Evolutionary conservation across 2,113 vertebrate species (phyloP), one percentile per base, ranked within the genome.

Genomic region (Donacobius atricapilla): DNA sequence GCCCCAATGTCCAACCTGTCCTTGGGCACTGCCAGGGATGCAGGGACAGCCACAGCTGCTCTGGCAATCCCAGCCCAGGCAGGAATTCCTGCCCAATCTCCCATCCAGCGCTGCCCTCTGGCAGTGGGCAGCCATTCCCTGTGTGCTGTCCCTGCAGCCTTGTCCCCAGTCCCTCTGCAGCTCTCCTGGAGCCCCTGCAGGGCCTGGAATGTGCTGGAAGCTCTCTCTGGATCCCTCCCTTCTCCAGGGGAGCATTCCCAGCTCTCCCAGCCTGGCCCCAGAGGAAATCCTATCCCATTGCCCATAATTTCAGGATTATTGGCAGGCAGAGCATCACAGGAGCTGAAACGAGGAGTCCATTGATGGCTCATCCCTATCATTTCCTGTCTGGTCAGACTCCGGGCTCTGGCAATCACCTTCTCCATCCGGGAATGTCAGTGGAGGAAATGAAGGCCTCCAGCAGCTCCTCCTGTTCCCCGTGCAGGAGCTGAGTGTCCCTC

Each of bases 201-300:
- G 53, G 21, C 17, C 63, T 69, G 54, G 0, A 0, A 60, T 1
- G n/a, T 1, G 13, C 64, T 69, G 4, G 0, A 1, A 79, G 14
- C 1, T 72, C 11, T 57, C 31, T 22, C 22, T 72, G 58, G 15
- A 42, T 0, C 50, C 21, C 57, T 50, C 25, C 1, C 24, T 0
- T 33, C 37, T 66, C 8, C 68, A 65, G 37, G 21, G 56, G 33
- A 15, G 23, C n/a, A 31, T 1, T 0, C 51, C 33, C 77, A 66
- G 33, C 51, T 66, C 33, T 73, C 33, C 33, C 87, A 75, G 19
- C 4, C 24, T 82, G 69, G 7, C 53, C 53, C 16, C 17, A 13
- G 1, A 53, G 61, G 47, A 54, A 68, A 40, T 75, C n/a, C 6
- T 5, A 10, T 54, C 70, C 11, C 22, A 5, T 2, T 42, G 44